Base-by-base conservation (phyloP, 1,140 invertebrate genomes). In the Lepidotrigona ventralis region DNA sequence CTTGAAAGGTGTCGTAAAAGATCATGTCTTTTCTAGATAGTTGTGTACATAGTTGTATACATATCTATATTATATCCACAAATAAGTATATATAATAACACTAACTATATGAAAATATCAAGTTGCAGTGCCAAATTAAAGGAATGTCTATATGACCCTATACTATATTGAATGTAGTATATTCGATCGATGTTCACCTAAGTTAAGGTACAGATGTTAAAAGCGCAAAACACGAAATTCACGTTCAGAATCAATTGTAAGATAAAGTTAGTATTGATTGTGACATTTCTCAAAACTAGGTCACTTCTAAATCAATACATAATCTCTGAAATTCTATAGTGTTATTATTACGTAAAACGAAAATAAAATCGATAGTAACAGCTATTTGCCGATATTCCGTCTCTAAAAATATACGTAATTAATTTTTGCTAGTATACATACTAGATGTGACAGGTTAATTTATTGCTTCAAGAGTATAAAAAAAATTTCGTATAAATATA, bases 241-340 rank as follows among this genome's bases (percentile, higher is more conserved):
- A 33, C 53, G 46, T 73, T 17, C 15, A 21, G 79, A 69, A 87
- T 70, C 76, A 60, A 75, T 69, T 53, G 33, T 33, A 69, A 68
- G 46, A 73, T 23, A n/a, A 54, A 54, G 82, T 90, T 87, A 84
- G 66, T 89, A 90, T 91, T 84, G 90, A 89, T 91, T 79, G 69
- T 79, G 64, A 85, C 84, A 90, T 88, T 86, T 72, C 77, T 54
- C 46, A 79, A 76, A 91, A 85, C 56, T 79, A 84, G 84, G 86
- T 90, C 86, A 71, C 79, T 76, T 63, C 15, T 70, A 51, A 70
- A 89, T 90, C 89, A 81, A 91, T 90, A 87, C 4, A n/a, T 17
- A 69, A 82, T 82, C 19, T 39, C 54, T 9, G 19, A 68, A 56
- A 75, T 81, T 46, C 51, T 79, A 74, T 58, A 26, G 17, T 60